Conservation (phyloP, 2,113 vertebrate genomes). For the Sceloporus undulatus region DNA sequence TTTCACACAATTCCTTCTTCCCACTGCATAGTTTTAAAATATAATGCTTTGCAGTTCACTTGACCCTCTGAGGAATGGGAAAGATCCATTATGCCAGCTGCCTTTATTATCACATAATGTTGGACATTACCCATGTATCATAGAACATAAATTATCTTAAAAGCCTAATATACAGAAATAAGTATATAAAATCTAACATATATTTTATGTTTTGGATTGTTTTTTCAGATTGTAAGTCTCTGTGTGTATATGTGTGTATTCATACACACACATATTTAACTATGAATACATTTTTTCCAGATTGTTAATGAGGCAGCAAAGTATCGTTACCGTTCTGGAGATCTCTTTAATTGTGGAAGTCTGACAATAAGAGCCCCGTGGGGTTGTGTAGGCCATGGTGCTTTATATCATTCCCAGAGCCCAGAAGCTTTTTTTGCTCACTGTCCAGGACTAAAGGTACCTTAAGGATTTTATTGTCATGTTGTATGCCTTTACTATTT, state of each 20-base stretch:
- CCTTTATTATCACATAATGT: neutral
- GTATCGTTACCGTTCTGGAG: conserved; percentile 96
- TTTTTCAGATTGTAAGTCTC: neutral
- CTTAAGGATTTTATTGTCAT: neutral
- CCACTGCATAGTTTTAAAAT: neutral
- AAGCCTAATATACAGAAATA: neutral
- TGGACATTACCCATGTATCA: neutral
- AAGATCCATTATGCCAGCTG: neutral
- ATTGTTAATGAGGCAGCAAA: conserved; percentile 99
- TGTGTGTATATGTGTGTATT: neutral
- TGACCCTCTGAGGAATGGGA: neutral
- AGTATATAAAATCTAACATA: too few relatives aligned
- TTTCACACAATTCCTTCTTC: neutral
- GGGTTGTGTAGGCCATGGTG: conserved; percentile 97
- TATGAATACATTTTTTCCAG: conserved; percentile 70
- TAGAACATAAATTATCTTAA: neutral
- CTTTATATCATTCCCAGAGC: conserved; percentile 96
- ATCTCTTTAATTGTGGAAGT: conserved; percentile 93
- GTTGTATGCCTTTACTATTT: neutral
- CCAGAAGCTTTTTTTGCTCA: conserved; percentile 98
- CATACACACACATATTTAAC: neutral
- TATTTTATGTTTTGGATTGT: too few relatives aligned
- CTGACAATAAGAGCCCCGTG: conserved; percentile 96
- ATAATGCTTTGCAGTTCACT: neutral
- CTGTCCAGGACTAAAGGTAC: conserved; percentile 95